Evolutionary conservation across 2,888 invertebrate species (phyloP).

Genomic region (Scelioninae gen. 1): DNA sequence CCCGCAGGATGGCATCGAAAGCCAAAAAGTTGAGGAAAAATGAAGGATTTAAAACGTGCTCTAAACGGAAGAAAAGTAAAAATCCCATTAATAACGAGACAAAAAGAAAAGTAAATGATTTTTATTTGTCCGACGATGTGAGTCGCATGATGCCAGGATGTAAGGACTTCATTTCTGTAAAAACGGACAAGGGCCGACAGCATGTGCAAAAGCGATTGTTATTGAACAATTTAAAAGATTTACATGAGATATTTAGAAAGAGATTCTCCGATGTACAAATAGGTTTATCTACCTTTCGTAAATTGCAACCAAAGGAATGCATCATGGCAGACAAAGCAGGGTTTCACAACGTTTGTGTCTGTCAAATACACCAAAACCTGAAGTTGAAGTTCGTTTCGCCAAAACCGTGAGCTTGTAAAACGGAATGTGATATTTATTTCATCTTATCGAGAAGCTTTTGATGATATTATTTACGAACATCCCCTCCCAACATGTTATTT

Average conservation of each 20-base stretch:
- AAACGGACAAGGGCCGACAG: slow-evolving; percentile 12
- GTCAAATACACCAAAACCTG: slow-evolving; percentile 44
- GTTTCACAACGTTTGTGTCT: slow-evolving; percentile 55
- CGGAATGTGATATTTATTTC: slow-evolving; percentile 21
- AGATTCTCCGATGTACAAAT: slow-evolving; percentile 26
- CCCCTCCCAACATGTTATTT: slow-evolving; percentile 21
- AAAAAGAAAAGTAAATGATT: slow-evolving; percentile 31
- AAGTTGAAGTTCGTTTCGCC: slow-evolving; percentile 10
- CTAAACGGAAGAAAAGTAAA: slow-evolving; percentile 26
- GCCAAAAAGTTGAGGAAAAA: slow-evolving; percentile 37
- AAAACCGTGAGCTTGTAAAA: slow-evolving; percentile 23
- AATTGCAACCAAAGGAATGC: slow-evolving; percentile 49
- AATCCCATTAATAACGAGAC: slow-evolving; percentile 19
- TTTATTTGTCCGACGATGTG: slow-evolving; percentile 53
- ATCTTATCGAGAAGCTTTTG: slow-evolving; percentile 34
- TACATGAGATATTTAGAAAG: slow-evolving; percentile 27
- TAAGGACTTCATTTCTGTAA: slow-evolving; percentile 36
- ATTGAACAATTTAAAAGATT: slow-evolving; percentile 25
- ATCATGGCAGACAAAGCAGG: slow-evolving; percentile 42
- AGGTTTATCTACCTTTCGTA: slow-evolving; percentile 41
- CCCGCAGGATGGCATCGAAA: slow-evolving; percentile 36
- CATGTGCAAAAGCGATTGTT: slow-evolving; percentile 37
- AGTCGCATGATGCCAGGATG: slow-evolving; percentile 42
- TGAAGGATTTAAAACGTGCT: slow-evolving; percentile 20
- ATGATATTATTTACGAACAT: slow-evolving; percentile 36